Conservation (phyloP, 1,140 invertebrate genomes). For the Hyles euphorbiae region DNA sequence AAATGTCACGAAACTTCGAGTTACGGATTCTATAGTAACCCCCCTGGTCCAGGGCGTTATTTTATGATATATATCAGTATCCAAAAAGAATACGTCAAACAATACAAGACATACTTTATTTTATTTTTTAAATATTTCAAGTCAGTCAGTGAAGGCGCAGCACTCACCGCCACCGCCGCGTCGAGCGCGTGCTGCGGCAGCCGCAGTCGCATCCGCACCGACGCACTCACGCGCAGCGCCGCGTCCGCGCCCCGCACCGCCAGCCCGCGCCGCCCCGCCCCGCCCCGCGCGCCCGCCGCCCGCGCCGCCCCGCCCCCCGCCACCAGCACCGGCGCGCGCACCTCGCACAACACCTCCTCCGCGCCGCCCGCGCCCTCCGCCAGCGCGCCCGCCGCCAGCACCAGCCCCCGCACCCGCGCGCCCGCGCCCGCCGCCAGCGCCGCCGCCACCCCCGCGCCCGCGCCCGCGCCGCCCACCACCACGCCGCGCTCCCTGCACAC, state of each 20-base stretch:
- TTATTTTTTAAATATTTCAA: no score
- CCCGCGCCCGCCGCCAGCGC: conserved; percentile 20
- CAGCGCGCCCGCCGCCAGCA: no score
- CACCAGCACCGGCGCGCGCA: conserved; percentile 15
- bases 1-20: no score
- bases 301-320: conserved; percentile 11
- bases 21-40: no score
- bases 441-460: conserved; percentile 2
- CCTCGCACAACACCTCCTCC: not conserved
- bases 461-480: not conserved
- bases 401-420: not conserved
- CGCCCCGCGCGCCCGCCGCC: conserved; percentile 17
- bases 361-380: no score
- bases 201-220: conserved; percentile 13
- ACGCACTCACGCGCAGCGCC: conserved; percentile 12
- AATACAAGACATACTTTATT: no score
- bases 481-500: conserved; percentile 13
- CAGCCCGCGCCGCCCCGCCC: conserved; percentile 11
- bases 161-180: not conserved
- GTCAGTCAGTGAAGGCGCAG: no score
- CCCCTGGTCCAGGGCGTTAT: no score
- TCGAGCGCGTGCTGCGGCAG: conserved; percentile 7
- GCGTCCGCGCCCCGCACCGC: conserved; percentile 14
- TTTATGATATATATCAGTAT: no score
- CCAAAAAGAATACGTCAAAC: no score